Conservation (phyloP, 2,797 vertebrate species). For the Muscicapa comitata region DNA sequence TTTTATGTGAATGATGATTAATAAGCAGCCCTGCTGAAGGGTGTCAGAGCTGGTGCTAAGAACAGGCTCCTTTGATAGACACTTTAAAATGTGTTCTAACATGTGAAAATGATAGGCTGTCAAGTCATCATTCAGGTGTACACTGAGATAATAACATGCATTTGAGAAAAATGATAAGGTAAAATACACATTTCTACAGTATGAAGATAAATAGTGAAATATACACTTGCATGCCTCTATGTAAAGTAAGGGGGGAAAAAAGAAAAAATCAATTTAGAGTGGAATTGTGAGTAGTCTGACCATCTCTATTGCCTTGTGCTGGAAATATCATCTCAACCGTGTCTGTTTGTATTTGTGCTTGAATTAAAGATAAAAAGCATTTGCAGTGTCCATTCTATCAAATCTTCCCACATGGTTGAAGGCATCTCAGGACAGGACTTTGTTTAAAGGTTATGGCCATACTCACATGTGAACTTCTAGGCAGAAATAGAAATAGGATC, state of each 20-base stretch:
- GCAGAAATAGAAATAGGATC: not conserved
- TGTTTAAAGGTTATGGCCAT: not conserved
- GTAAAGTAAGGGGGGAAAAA: not conserved
- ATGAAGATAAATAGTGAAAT: slow-evolving; percentile 47
- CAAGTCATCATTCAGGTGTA: slow-evolving; percentile 45
- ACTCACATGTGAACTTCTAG: not conserved
- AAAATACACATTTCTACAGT: slow-evolving; percentile 21
- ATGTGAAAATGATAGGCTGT: slow-evolving; percentile 70
- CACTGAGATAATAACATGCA: slow-evolving; percentile 40
- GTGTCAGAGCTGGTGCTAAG: slow-evolving; percentile 32
- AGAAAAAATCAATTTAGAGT: not conserved
- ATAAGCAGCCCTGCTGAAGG: slow-evolving; percentile 46
- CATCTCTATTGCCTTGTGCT: not conserved
- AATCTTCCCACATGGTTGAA: not conserved
- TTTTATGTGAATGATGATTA: slow-evolving; percentile 66
- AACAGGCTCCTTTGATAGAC: slow-evolving; percentile 44
- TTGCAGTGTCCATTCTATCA: not conserved
- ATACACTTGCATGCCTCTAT: not conserved
- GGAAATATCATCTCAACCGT: not conserved
- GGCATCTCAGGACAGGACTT: not conserved
- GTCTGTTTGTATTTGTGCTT: not conserved
- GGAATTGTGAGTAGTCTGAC: not conserved
- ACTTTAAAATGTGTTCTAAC: slow-evolving; percentile 62
- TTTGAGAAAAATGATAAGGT: slow-evolving; percentile 33
- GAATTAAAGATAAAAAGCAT: not conserved